A percentile compares a stretch with the other conserved stretches of the same genome.
Evolutionary conservation across 2,888 invertebrate genomes (phyloP).

Genomic region (Habrosyne pyritoides): DNA sequence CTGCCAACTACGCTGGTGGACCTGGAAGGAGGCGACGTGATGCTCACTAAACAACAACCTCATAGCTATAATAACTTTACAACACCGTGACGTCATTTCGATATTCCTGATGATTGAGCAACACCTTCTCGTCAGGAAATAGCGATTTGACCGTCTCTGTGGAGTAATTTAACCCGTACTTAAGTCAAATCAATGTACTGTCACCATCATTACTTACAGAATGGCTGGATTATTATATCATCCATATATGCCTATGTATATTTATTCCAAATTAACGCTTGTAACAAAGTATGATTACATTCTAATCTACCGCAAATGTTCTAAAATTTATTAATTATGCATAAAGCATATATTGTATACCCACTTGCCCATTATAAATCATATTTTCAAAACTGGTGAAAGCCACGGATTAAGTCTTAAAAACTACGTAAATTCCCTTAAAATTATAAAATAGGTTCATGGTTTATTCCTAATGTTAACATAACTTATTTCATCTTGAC

Average conservation of each 20-base stretch:
- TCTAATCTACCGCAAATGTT: background rate
- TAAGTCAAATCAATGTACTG: slow-evolving; percentile 20
- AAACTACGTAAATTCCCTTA: background rate
- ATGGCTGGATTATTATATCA: slow-evolving; percentile 24
- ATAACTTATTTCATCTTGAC: background rate
- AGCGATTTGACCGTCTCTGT: slow-evolving; percentile 15
- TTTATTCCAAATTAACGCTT: slow-evolving; percentile 31
- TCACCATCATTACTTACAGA: slow-evolving; percentile 12
- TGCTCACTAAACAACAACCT: slow-evolving; percentile 50
- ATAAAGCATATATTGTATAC: background rate
- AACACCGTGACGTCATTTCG: background rate
- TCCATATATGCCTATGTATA: slow-evolving; percentile 28
- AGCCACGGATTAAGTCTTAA: background rate
- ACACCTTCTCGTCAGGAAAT: background rate
- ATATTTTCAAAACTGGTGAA: background rate
- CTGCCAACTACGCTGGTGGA: slow-evolving; percentile 94
- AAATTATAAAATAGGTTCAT: background rate
- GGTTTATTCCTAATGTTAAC: background rate
- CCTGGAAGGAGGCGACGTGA: slow-evolving; percentile 94
- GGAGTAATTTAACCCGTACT: slow-evolving; percentile 25
- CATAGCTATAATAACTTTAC: slow-evolving; percentile 6
- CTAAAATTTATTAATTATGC: background rate
- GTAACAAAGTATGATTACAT: slow-evolving; percentile 18
- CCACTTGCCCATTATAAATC: background rate
- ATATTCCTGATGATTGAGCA: background rate